Evolutionary conservation across 2,797 vertebrate genomes (phyloP), one percentile per base, ranked within the genome.

Genomic region (Oryzias dopingdopingensis): DNA sequence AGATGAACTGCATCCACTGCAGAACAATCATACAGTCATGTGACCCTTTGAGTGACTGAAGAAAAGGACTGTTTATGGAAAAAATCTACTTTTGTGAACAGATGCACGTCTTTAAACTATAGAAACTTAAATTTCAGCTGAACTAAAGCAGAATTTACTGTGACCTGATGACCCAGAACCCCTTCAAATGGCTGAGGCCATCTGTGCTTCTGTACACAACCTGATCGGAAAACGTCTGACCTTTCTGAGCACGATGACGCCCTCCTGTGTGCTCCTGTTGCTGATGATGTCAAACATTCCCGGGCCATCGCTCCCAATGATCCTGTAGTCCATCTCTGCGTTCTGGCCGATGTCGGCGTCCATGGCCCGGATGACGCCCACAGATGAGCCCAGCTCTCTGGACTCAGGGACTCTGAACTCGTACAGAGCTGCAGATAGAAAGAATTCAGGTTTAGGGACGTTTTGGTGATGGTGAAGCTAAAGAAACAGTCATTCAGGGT

Each of bases 291-390:
- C 93, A 62, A 98, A 98, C 91, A 93, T 82, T 69, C 94, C 94
- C 8, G 91, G 90, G 2, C 93, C 94, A 4, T 98, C 96, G 23
- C 93, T 93, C 1, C 94, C 89, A 5, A 85, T 93, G 77, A 98
- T 91, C 76, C 89, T 91, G 85, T 98, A 98, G 51, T 92, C 91
- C 77, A 96, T 95, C 74, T 94, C 94, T 0, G 95, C 95, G 1
- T 97, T 98, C 82, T 92, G 91, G 41, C 92, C 94, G 15, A 93
- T 78, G 0, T 98, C 96, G 0, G 92, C 93, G 22, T 98, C 96
- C 1, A 88, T 86, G 67, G 96, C 96, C 56, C 83, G 94, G 82
- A 98, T 91, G 59, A 88, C 82, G 26, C 95, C 96, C 56, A 98
- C 76, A 0, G 81, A 51, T 0, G 91, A 90, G 3, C 94, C 94